Evolutionary conservation across 2,797 vertebrate genomes (phyloP), one percentile per base, ranked within the genome.

Genomic region (Hemitrygon akajei): DNA sequence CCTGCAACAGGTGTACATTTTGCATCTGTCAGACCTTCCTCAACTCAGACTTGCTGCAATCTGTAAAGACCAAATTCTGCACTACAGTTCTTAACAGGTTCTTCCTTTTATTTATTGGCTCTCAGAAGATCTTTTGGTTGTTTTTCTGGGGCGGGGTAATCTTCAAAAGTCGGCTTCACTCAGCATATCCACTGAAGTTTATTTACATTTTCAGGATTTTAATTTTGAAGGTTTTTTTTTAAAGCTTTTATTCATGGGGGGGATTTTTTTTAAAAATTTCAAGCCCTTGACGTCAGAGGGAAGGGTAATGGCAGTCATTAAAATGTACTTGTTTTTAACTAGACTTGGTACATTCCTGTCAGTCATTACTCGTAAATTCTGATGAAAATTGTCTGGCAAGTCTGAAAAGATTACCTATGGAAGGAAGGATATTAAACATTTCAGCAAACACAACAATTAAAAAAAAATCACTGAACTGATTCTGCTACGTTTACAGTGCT

Each of bases 1-100:
- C 97, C 98, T 98, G 98, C 98, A 99, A 98, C 98, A 98, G 98
- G 97, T 99, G 99, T 96, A 98, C 98, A 96, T 98, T 98, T 98
- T 99, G 99, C 98, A 97, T 99, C 97, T 98, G 98, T 99, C 98
- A 99, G 97, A 99, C 98, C 97, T 97, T 99, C 97, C 98, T 99
- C 97, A 98, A 97, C 98, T 98, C 97, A 98, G 98, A 98, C 97
- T 98, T 99, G 97, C 97, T 99, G 97, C 98, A 98, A 97, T 98
- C 97, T 96, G 96, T 99, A 98, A 99, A 98, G 98, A 98, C 98
- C 97, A 98, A 98, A 97, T 96, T 99, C 97, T 97, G 97, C 98
- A 98, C 98, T 96, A 98, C 97, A 97, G 96, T 98, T 97, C 97
- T 98, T 96, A 98, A 98, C 98, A 99, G 99, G 99, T 99, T 97